Conservation (phyloP, 2,113 vertebrate species). For the Fregata magnificens region DNA sequence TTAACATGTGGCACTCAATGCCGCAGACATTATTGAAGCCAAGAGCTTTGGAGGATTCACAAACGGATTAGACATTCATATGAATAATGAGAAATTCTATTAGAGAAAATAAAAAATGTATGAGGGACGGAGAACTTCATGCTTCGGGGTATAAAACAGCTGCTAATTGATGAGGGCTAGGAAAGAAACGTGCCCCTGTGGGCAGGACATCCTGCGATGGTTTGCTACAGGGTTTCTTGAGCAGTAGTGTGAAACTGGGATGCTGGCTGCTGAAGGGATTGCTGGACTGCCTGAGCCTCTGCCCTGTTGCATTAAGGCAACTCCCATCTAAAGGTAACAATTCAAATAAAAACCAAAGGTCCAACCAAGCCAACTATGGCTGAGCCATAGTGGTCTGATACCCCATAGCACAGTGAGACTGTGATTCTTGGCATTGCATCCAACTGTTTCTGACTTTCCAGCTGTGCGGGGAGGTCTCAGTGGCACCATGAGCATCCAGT, state of each 20-base stretch:
- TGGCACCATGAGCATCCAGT: neutral
- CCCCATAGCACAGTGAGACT: neutral
- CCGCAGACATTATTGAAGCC: slow-evolving; percentile 39
- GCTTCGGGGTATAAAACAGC: slow-evolving; percentile 19
- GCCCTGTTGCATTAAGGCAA: neutral
- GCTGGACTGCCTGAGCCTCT: neutral
- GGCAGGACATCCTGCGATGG: neutral
- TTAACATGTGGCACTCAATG: slow-evolving; percentile 45
- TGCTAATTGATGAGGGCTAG: neutral
- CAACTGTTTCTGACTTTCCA: neutral
- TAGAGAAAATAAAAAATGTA: slow-evolving; percentile 63
- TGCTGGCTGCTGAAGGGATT: neutral
- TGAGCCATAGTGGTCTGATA: neutral
- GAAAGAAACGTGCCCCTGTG: neutral
- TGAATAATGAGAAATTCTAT: slow-evolving; percentile 67
- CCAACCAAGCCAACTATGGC: neutral
- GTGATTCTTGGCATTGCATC: neutral
- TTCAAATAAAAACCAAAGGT: neutral
- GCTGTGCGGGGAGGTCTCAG: fast-evolving
- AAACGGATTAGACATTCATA: slow-evolving; percentile 55
- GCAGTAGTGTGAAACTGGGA: neutral
- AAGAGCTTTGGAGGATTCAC: slow-evolving; percentile 57
- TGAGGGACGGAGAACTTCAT: slow-evolving; percentile 32
- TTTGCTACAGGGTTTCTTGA: neutral
- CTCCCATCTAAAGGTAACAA: neutral